Conservation (phyloP, 1,140 invertebrate species). For the Zaprionus vittiger region DNA sequence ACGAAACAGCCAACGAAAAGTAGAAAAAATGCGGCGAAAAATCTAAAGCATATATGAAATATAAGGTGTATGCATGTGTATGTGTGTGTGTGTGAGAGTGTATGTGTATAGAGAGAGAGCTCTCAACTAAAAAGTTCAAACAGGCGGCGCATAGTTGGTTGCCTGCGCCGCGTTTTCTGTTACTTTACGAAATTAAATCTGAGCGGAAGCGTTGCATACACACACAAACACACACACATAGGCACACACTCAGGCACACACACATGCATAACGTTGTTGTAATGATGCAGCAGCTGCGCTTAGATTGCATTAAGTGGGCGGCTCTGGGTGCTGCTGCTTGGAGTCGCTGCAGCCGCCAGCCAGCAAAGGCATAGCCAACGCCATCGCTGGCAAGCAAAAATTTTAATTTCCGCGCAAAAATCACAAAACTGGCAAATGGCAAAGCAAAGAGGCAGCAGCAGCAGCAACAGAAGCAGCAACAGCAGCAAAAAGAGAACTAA, state of each 20-base stretch:
- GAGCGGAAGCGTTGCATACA: constrained; percentile 71
- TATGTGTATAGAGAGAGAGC: constrained; percentile 11
- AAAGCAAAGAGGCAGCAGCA: constrained; percentile 38
- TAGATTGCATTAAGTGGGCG: constrained; percentile 83
- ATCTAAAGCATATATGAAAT: constrained; percentile 31
- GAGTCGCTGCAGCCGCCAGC: constrained; percentile 29
- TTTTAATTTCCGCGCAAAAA: constrained; percentile 81
- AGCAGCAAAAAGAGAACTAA: constrained; percentile 19
- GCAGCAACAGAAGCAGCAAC: neutral
- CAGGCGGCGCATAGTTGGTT: constrained; percentile 74
- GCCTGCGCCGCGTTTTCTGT: constrained; percentile 50
- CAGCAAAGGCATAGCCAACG: constrained; percentile 18
- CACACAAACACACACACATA: constrained; percentile 28
- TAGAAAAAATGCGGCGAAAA: constrained; percentile 34
- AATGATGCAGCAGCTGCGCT: constrained; percentile 82
- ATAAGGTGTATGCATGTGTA: constrained; percentile 17
- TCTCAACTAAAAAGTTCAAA: constrained; percentile 70
- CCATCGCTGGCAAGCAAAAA: constrained; percentile 55
- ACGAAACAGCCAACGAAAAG: constrained; percentile 63
- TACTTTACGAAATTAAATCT: constrained; percentile 79
- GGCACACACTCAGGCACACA: constrained; percentile 24
- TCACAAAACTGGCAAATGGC: constrained; percentile 61
- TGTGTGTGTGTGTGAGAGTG: neutral
- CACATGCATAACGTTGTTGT: constrained; percentile 35
- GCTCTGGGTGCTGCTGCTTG: constrained; percentile 28